Conservation (phyloP, 2,113 vertebrate genomes). For the Gila orcuttii region DNA sequence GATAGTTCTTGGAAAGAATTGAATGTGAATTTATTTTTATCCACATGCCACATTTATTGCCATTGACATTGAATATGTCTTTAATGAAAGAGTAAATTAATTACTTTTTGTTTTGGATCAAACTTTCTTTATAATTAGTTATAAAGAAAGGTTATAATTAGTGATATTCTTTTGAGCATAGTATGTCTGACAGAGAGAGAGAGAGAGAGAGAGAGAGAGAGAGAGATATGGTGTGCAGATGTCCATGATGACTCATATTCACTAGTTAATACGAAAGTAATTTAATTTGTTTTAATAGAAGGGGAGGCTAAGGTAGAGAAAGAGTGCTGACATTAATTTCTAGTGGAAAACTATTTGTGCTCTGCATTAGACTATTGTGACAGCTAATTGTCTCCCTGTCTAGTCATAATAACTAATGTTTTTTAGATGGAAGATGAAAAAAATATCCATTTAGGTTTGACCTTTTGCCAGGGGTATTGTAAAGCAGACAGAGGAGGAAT, state of each 20-base stretch:
- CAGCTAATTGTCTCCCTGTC: not conserved
- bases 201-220: too few relatives aligned
- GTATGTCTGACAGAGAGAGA: not conserved
- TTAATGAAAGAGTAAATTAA: not conserved
- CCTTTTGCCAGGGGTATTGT: not conserved
- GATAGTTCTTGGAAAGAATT: not conserved
- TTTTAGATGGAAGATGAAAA: not conserved
- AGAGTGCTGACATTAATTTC: not conserved
- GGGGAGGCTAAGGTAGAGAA: not conserved
- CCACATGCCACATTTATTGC: not conserved
- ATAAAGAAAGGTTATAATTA: not conserved
- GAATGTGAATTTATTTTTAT: slow-evolving; percentile 12
- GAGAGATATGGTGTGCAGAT: not conserved
- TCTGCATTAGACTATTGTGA: not conserved
- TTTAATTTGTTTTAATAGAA: not conserved
- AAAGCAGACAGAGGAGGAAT: not conserved
- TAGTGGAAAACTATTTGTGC: not conserved
- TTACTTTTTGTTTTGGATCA: not conserved
- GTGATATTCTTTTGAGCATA: not conserved
- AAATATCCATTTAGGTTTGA: not conserved
- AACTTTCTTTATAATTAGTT: not conserved
- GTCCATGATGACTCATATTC: not conserved
- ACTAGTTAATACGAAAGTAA: not conserved
- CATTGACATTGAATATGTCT: not conserved
- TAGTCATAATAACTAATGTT: not conserved